phyloP scores from a whole-genome alignment of 2,113 vertebrate genomes.

The Aldabrachelys gigantea region DNA sequence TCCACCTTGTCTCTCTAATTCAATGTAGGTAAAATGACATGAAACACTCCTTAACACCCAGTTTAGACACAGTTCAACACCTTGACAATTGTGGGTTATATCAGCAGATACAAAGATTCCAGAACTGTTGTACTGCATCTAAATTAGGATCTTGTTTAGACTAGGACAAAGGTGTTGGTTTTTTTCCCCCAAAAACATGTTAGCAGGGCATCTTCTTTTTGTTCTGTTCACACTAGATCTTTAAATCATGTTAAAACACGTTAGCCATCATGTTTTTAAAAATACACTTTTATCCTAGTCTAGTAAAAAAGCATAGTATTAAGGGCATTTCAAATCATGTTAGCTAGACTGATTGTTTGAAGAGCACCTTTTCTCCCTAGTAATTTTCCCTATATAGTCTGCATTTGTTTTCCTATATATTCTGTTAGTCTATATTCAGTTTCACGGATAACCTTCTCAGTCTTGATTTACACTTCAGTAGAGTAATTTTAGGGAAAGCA shows the following conservation, averaged over 20 bases:
- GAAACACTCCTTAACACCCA: not conserved
- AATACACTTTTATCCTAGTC: not conserved
- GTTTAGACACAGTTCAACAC: not conserved
- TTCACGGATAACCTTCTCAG: not conserved
- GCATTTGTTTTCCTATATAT: not conserved
- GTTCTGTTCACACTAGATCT: too few species aligned
- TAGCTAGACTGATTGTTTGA: not conserved
- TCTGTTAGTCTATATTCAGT: not conserved
- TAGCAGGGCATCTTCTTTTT: not conserved
- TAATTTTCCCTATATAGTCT: not conserved
- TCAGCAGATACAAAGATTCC: not conserved
- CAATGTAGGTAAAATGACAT: not conserved
- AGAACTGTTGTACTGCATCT: not conserved
- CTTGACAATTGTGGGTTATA: not conserved
- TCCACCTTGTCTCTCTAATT: not conserved
- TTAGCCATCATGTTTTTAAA: fast-evolving
- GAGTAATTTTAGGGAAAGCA: not conserved
- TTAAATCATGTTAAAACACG: not conserved
- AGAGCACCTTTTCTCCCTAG: not conserved
- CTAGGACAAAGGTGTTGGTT: not conserved
- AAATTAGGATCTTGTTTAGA: not conserved
- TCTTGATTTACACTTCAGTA: not conserved
- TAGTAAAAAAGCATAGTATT: fast-evolving
- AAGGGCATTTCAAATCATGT: not conserved
- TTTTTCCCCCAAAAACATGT: not conserved